Base-by-base conservation (phyloP, 2,888 invertebrate genomes). In the Phalera bucephala region DNA sequence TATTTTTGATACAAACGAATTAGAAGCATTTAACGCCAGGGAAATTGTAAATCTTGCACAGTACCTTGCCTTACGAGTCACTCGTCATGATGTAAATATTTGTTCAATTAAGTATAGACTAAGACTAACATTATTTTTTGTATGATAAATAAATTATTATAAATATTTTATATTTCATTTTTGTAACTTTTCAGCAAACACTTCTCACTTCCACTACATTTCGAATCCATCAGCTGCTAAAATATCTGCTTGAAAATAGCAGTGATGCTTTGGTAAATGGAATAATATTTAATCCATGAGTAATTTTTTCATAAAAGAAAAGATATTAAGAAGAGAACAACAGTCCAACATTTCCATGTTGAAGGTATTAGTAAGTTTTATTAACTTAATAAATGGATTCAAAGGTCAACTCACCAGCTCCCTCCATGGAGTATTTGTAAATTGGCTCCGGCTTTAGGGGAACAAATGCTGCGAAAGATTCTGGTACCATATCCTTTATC, bases 401-500 rank as follows among this genome's bases (percentile, higher is more conserved):
- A 17, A 17, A 17, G 5, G 3, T 3, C 3, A 17, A 17, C 56
- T 58, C 10, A 58, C 97, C 96, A 70, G 96, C 95, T 44, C 96
- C 96, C 75, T 97, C 97, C 70, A 94, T 93, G 3, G 95, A 93
- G 73, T 97, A 99, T 80, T 98, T 99, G 82, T 96, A 98, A 58
- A 94, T 93, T 0, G 97, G 95, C 59, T 95, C 94, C 0, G 98
- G 95, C 72, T 94, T 94, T 11, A 92, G 87, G 1, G 99, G 99
- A 42, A 98, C 93, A 51, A 99, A 92, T 27, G 94, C 91, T 4
- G 93, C 92, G 82, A 98, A 98, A 0, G 94, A 91, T 62, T 95
- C 95, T 2, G 99, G 98, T 72, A 98, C 93, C 90, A 98, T 96
- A 61, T 99, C 98, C 33, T 94, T 93, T 42, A 99, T 95, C 62